Evolutionary conservation across 2,113 vertebrate species (phyloP).

Genomic region (Zosterops japonicus): DNA sequence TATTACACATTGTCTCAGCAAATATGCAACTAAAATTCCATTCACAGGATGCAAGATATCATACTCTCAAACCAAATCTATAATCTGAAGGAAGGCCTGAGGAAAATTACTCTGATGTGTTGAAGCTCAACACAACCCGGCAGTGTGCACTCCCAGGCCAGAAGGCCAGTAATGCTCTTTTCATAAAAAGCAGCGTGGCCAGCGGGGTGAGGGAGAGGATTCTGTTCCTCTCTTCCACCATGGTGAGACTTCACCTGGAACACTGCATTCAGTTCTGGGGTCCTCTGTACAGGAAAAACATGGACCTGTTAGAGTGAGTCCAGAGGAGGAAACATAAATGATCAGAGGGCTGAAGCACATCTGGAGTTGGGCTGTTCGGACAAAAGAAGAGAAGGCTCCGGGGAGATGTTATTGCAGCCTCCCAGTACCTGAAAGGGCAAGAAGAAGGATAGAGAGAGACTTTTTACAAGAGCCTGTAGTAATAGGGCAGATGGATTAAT

Average conservation of each 20-base stretch:
- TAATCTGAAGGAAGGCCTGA: not conserved
- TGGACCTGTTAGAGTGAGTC: not conserved
- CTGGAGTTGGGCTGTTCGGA: not conserved
- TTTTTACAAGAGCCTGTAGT: not conserved
- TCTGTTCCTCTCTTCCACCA: not conserved
- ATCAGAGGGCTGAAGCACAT: not conserved
- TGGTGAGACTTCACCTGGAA: not conserved
- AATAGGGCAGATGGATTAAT: not conserved
- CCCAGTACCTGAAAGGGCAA: not conserved
- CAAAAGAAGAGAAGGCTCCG: accelerated
- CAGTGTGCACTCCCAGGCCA: not conserved
- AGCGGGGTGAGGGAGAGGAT: not conserved
- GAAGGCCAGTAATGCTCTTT: accelerated
- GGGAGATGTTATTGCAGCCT: not conserved
- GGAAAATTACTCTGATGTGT: not conserved
- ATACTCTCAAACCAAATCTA: not conserved
- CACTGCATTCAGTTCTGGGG: not conserved
- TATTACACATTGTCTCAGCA: not conserved
- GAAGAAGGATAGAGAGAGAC: not conserved
- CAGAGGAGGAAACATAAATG: not conserved
- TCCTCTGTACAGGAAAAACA: not conserved
- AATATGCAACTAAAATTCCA: not conserved
- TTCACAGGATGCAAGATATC: not conserved
- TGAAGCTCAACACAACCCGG: not conserved
- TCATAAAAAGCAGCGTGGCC: accelerated